Evolutionary conservation across 2,797 vertebrate species (phyloP).

Genomic region (Crocodylus rhombifer): DNA sequence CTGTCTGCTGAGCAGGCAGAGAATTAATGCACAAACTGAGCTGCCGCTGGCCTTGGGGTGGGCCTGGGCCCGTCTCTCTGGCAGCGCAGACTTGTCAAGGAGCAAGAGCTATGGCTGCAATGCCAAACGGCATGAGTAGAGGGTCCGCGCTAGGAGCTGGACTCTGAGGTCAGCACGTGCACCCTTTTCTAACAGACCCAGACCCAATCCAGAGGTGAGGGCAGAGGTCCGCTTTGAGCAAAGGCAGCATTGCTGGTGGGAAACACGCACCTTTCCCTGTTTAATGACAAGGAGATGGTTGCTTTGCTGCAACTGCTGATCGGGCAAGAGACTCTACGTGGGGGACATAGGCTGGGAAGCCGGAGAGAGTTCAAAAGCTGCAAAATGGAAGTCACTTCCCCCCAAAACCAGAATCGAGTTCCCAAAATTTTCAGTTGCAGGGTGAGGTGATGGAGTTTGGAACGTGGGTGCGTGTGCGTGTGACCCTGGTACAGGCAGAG

Average conservation of each 20-base stretch:
- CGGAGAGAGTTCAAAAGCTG: not conserved
- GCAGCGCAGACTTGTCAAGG: not conserved
- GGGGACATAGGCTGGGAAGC: rapidly evolving
- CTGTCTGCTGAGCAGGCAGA: not conserved
- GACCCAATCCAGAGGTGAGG: not conserved
- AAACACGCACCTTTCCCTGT: not conserved
- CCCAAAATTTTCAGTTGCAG: not conserved
- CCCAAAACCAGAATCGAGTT: not conserved
- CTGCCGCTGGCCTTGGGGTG: not conserved
- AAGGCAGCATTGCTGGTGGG: no score
- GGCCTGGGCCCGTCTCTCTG: not conserved
- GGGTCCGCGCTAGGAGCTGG: not conserved
- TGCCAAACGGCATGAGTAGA: not conserved
- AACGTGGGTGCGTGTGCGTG: not conserved
- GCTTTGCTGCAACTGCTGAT: not conserved
- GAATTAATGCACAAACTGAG: not conserved
- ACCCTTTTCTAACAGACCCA: not conserved
- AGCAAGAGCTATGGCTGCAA: not conserved
- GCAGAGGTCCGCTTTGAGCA: no score
- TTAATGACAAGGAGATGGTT: not conserved
- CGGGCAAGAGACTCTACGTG: rapidly evolving
- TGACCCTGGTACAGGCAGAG: not conserved
- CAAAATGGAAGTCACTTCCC: not conserved
- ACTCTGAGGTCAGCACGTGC: not conserved
- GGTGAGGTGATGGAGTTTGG: not conserved